Evolutionary conservation across 2,113 vertebrate species (phyloP), one percentile per base, ranked within the genome.

Genomic region (Lophotis ruficrista): DNA sequence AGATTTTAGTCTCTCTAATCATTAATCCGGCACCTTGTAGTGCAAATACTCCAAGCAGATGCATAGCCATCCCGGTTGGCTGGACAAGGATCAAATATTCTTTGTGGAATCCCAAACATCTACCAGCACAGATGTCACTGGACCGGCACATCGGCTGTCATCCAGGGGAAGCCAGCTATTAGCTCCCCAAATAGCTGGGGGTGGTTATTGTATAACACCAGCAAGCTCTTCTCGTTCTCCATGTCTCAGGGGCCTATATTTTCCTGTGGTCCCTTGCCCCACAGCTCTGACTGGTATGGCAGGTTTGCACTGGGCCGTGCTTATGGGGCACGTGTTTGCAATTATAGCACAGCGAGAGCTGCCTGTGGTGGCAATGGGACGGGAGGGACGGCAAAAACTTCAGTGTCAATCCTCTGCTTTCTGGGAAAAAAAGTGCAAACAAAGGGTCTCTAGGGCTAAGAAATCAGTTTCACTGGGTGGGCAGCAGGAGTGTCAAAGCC

Each of bases 101-200:
- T 56, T 58, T 43, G 48, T 90, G 90, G 94, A 93, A 96, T 95
- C 68, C 47, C 71, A 94, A 90, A 87, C 38, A 92, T 94, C 69
- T 6, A 1, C 50, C 7, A 3, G 50, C 53, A 61, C 47, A 78
- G 60, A 24, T 27, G 45, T 28, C 4, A 7, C 57, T 88, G 88
- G 79, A 75, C 38, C 3, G 4, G 62, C 54, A 83, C 21, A 37
- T 1, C 1, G 7, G 35, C 37, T 86, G 51, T 62, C 27, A 50
- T 73, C 30, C 28, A 81, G 47, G 6, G 17, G 33, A 86, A 95
- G 80, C 35, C 60, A 77, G 8, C 22, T 72, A 31, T 76, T 69
- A 79, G 16, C 13, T 93, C 38, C 57, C 30, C 48, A 75, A 48
- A 68, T 31, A 87, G 57, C 69, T 82, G 69, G 60, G 48, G 21